Conservation (phyloP, 2,113 vertebrate species). For the Pogona vitticeps region DNA sequence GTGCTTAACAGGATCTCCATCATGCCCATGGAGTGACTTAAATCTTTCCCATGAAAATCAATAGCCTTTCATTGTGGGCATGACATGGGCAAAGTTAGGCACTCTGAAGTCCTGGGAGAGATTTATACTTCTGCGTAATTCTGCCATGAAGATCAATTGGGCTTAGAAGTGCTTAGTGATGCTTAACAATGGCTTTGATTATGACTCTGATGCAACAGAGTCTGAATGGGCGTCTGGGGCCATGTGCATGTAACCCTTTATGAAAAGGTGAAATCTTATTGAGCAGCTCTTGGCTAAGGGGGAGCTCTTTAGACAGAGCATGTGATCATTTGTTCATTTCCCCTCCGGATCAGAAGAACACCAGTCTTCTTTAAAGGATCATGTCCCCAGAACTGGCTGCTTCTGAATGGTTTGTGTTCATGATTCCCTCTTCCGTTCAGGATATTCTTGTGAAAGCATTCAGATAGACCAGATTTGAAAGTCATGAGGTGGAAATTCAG, state of each 20-base stretch:
- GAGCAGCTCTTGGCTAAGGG: neutral
- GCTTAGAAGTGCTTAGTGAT: neutral
- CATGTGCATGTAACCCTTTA: neutral
- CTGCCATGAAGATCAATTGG: neutral
- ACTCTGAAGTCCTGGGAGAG: neutral
- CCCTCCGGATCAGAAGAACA: neutral
- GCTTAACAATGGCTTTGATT: neutral
- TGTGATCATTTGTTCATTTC: neutral
- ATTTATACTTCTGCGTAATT: neutral
- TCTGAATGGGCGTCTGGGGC: neutral
- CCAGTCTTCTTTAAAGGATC: neutral
- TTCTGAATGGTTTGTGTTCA: neutral
- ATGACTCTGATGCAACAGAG: neutral
- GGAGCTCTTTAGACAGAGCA: neutral
- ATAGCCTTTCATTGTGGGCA: neutral
- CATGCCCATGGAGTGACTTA: too few relatives aligned
- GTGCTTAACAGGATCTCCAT: too few relatives aligned
- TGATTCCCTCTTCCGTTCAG: neutral
- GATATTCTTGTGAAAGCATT: neutral
- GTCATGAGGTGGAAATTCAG: too few relatives aligned
- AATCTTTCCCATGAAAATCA: neutral
- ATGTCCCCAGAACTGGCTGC: neutral
- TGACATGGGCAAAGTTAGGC: neutral
- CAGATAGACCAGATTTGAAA: neutral
- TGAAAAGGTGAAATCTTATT: neutral